Conservation (phyloP, 2,113 vertebrate species). For the Perognathus longimembris region DNA sequence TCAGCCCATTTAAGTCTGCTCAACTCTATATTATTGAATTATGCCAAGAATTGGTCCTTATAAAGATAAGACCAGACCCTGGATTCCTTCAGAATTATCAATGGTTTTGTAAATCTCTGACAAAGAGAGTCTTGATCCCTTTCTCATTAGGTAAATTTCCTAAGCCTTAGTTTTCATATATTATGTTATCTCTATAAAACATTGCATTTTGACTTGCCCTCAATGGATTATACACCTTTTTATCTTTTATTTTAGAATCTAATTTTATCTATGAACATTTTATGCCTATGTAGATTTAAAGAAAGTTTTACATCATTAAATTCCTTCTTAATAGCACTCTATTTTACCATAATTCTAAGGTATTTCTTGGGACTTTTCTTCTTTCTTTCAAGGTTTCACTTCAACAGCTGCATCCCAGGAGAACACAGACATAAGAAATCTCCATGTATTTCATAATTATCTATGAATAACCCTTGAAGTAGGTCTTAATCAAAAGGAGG, state of each 20-base stretch:
- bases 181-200: background rate
- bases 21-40: background rate
- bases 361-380: constrained; percentile 27
- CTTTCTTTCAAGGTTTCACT: constrained; percentile 63
- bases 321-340: background rate
- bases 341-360: background rate
- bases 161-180: background rate
- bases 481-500: constrained; percentile 74
- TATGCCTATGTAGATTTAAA: background rate
- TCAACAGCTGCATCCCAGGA: constrained; percentile 52
- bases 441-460: constrained; percentile 57
- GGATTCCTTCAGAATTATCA: background rate
- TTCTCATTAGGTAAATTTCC: background rate
- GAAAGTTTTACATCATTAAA: constrained; percentile 7
- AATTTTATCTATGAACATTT: background rate
- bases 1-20: constrained; percentile 15
- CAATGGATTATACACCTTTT: background rate
- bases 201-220: background rate
- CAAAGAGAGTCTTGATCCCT: background rate
- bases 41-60: background rate
- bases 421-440: constrained; percentile 39
- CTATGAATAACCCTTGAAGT: constrained; percentile 66
- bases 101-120: background rate
- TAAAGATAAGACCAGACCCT: background rate
- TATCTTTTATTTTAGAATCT: background rate